phyloP scores from a whole-genome alignment of 1,140 invertebrate genomes.

The Anastrepha obliqua region DNA sequence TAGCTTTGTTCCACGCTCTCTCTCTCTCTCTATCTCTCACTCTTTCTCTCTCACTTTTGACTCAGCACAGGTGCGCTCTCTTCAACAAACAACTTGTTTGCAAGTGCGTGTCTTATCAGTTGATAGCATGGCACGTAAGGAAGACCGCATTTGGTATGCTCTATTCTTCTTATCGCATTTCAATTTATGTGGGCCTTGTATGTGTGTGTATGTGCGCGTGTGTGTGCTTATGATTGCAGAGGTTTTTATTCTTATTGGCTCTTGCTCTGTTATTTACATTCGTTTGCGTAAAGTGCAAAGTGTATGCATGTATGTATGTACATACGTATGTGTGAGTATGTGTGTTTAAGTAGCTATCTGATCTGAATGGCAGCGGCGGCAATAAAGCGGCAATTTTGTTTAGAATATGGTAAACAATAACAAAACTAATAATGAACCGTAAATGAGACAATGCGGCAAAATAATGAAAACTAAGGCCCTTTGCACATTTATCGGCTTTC shows the following conservation, averaged over 20 bases:
- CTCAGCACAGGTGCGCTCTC: neutral
- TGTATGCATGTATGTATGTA: neutral
- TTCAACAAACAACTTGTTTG: conserved; percentile 27
- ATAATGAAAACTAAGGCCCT: neutral
- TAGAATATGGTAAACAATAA: conserved; percentile 74
- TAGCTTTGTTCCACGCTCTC: neutral
- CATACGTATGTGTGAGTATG: neutral
- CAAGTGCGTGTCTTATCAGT: conserved; percentile 19
- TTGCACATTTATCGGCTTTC: no score
- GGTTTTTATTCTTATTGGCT: conserved; percentile 5
- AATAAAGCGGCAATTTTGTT: conserved; percentile 65
- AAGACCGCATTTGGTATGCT: neutral
- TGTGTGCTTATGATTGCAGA: neutral
- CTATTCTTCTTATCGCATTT: neutral
- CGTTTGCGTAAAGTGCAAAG: conserved; percentile 41
- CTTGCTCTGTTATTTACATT: conserved; percentile 26
- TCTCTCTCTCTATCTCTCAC: neutral
- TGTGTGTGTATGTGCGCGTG: neutral
- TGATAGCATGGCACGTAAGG: neutral
- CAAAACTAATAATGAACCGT: conserved; percentile 71
- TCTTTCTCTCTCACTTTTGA: neutral
- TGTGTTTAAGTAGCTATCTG: neutral
- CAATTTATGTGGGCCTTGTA: neutral
- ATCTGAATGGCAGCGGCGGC: neutral
- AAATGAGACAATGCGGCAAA: conserved; percentile 19